Base-by-base conservation (phyloP, 1,140 invertebrate species). In the Matsumurasca onukii region DNA sequence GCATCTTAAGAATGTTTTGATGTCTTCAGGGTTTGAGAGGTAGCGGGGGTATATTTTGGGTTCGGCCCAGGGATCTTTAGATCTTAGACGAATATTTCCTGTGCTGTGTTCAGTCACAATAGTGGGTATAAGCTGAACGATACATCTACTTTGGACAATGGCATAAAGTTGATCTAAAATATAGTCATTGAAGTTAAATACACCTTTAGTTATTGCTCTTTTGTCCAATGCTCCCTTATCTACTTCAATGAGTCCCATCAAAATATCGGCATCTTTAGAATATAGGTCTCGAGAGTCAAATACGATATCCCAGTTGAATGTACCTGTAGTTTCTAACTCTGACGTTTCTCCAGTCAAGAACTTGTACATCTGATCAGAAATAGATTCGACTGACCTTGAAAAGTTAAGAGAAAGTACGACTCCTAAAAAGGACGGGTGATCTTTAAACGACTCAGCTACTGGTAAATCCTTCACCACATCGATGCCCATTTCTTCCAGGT, bases 401-500 rank as follows among this genome's bases (percentile, higher is more conserved):
- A 90, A 92, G 66, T 88, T 83, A 74, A 91, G 79, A 0, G 90
- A 84, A 0, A 89, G 86, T 3, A 86, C 86, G 1, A 91, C 82
- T 34, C 87, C 89, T 73, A 93, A 89, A 3, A 93, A 82, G 25
- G 91, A 82, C 15, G 92, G 92, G 76, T 97, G 94, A 77, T 95
- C 93, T 79, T 95, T 92, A 0, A 97, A 81, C 78, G 97, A 97
- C 61, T 91, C 82, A 0, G 95, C 95, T 13, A 88, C 91, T 77
- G 82, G 86, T 1, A 90, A 77, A 78, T 94, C 86, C 73, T 86
- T 86, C 0, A 92, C 70, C 0, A 91, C 84, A 2, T 82, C 82
- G 29, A 94, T 90, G 5, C 87, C 86, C 24, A 90, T 77, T 31
- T 88, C 78, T 55, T 80, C 76, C 5, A 96, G 80, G 69, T 95